A percentile compares a stretch with the other conserved stretches of the same genome.
These are phyloP conservation scores for Sesamia nonagrioides DNA, from an alignment of 1,140 invertebrate genomes.

Conservation along the genomic window DNA sequence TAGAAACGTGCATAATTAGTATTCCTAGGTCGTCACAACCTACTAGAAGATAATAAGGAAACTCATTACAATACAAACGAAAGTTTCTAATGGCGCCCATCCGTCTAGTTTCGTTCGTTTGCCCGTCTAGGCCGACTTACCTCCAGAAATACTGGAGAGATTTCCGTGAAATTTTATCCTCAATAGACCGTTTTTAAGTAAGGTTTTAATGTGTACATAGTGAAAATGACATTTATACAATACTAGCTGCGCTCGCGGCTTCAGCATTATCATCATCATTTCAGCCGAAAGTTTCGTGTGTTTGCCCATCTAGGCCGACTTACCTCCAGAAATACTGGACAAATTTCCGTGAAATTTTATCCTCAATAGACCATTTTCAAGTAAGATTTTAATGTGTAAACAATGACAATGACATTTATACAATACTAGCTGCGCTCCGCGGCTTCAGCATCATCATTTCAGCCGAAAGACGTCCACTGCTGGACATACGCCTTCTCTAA, in stretches of 20 bases:
- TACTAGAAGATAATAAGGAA: slow-evolving; percentile 5
- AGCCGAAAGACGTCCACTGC: too few species aligned
- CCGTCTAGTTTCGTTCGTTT: neutral
- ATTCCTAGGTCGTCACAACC: slow-evolving; percentile 5
- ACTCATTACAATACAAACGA: slow-evolving; percentile 31
- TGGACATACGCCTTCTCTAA: too few species aligned
- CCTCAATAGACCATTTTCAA: neutral
- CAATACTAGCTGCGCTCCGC: too few species aligned
- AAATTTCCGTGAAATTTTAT: neutral
- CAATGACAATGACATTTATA: too few species aligned
- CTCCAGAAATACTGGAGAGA: slow-evolving; percentile 3
- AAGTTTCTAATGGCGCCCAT: slow-evolving; percentile 2
- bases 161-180: neutral
- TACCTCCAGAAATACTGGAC: slow-evolving; percentile 15
- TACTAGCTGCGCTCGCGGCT: too few species aligned
- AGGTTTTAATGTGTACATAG: neutral
- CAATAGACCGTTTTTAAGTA: neutral
- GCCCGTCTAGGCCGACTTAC: neutral
- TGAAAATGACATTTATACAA: too few species aligned
- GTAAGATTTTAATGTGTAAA: neutral
- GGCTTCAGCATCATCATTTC: too few species aligned
- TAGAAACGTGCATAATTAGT: slow-evolving; percentile 31
- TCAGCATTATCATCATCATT: too few species aligned
- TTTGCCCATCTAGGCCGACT: neutral
- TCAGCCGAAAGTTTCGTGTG: too few species aligned